Percentiles rank a stretch among this genome's conserved stretches.
These are phyloP conservation scores for Beaufortia kweichowensis DNA, from an alignment of 2,113 vertebrate genomes.

Conservation along the genomic window DNA sequence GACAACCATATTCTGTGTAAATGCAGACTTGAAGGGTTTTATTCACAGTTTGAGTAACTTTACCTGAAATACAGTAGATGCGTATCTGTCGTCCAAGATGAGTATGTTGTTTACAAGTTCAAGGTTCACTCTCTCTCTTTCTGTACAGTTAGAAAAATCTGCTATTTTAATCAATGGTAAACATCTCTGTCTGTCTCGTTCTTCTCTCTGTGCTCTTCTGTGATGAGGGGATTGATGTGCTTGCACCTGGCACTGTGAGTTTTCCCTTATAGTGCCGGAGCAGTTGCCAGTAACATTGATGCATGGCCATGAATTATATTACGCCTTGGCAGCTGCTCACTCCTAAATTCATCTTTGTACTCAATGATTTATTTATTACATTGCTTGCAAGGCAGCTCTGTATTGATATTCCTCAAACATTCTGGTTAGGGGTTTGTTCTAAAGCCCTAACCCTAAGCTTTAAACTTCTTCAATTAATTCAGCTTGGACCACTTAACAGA, in stretches of 20 bases:
- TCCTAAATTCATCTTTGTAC: conserved; percentile 76
- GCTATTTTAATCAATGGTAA: conserved; percentile 22
- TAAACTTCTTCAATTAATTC: conserved; percentile 5
- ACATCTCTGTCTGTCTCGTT: background rate
- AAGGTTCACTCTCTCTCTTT: background rate
- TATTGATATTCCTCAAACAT: conserved; percentile 28
- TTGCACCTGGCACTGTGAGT: conserved; percentile 73
- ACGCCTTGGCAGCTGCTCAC: conserved; percentile 74
- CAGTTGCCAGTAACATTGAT: conserved; percentile 74
- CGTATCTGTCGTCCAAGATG: conserved; percentile 3
- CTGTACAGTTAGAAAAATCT: background rate
- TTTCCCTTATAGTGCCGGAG: conserved; percentile 69
- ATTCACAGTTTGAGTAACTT: too few species aligned
- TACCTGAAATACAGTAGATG: background rate
- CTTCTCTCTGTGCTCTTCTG: conserved; percentile 32
- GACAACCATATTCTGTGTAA: too few species aligned
- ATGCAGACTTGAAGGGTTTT: too few species aligned
- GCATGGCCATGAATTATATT: conserved; percentile 80
- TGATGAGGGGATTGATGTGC: conserved; percentile 70
- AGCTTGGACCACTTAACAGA: background rate
- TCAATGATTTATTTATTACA: conserved; percentile 72
- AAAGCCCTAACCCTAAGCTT: conserved; percentile 15
- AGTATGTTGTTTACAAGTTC: conserved; percentile 2
- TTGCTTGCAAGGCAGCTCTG: conserved; percentile 25
- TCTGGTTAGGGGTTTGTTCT: conserved; percentile 11